phyloP scores from a whole-genome alignment of 2,888 invertebrate genomes.

The Strigamia maritima region DNA sequence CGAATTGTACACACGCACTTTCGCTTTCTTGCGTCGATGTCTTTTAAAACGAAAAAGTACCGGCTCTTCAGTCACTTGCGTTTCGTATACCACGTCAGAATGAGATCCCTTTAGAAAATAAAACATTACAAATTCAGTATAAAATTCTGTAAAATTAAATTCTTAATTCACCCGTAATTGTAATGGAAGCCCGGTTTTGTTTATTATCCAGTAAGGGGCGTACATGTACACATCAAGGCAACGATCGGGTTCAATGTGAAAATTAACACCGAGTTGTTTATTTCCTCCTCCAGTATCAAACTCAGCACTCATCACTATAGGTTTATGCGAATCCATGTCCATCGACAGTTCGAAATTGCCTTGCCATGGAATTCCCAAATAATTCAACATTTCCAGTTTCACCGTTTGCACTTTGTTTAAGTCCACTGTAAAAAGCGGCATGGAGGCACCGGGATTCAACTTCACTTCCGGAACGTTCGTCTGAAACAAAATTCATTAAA shows the following conservation, averaged over 20 bases:
- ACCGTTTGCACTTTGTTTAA: conserved; percentile 57
- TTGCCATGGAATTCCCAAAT: conserved; percentile 67
- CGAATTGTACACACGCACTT: conserved; percentile 53
- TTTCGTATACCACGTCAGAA: conserved; percentile 52
- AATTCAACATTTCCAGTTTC: conserved; percentile 58
- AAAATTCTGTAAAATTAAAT: neutral
- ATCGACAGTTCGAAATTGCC: conserved; percentile 66
- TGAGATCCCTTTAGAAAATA: conserved; percentile 49
- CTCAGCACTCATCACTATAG: conserved; percentile 64
- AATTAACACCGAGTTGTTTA: conserved; percentile 66
- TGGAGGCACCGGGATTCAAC: conserved; percentile 59
- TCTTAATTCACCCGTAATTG: conserved; percentile 65
- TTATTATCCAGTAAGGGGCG: conserved; percentile 84
- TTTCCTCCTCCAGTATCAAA: conserved; percentile 61
- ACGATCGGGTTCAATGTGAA: conserved; percentile 61
- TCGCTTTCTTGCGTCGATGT: conserved; percentile 53
- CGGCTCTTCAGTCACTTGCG: conserved; percentile 56
- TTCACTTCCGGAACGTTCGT: conserved; percentile 38
- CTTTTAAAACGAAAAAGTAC: conserved; percentile 63
- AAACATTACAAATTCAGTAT: neutral
- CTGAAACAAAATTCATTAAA: conserved; percentile 35
- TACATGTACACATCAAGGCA: conserved; percentile 67
- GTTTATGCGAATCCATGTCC: conserved; percentile 61
- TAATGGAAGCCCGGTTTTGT: conserved; percentile 79
- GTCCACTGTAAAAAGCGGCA: conserved; percentile 66